Evolutionary conservation across 1,140 invertebrate genomes (phyloP).

Genomic region (Microplitis demolitor): DNA sequence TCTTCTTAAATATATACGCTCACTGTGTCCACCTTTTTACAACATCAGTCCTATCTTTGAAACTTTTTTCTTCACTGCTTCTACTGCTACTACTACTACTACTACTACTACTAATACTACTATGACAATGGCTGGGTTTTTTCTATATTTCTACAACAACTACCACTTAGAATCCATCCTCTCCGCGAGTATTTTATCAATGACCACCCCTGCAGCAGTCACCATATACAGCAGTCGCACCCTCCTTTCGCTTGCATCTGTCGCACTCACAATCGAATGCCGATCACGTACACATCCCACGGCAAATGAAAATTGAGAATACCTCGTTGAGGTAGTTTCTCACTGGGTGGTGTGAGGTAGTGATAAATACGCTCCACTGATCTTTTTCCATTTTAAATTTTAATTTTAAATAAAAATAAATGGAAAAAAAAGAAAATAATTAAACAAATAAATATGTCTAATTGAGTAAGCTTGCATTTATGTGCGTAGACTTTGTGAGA

Average conservation of each 20-base stretch:
- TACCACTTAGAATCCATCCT: slow-evolving; percentile 9
- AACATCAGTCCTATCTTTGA: not conserved
- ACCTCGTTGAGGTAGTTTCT: slow-evolving; percentile 27
- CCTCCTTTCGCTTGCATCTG: slow-evolving; percentile 29
- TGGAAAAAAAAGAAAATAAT: not conserved
- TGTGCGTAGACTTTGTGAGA: not conserved
- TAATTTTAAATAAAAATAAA: not conserved
- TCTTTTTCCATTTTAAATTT: not conserved
- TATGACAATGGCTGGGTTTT: too few species aligned
- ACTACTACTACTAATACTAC: too few species aligned
- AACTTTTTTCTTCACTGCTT: not conserved
- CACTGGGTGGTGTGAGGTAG: not conserved
- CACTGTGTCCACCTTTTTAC: not conserved
- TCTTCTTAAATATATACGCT: slow-evolving; percentile 11
- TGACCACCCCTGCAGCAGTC: slow-evolving; percentile 31
- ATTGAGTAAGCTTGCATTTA: not conserved
- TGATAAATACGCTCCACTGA: slow-evolving; percentile 19
- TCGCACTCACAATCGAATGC: slow-evolving; percentile 29
- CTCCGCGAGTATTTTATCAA: slow-evolving; percentile 36
- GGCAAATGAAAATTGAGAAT: slow-evolving; percentile 48
- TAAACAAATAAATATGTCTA: not conserved
- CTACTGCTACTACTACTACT: too few species aligned
- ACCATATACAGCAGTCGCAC: too few species aligned
- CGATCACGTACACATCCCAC: slow-evolving; percentile 44
- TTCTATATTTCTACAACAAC: slow-evolving; percentile 10